Evolutionary conservation across 2,113 vertebrate species (phyloP).

Genomic region (Zosterops pallidus): DNA sequence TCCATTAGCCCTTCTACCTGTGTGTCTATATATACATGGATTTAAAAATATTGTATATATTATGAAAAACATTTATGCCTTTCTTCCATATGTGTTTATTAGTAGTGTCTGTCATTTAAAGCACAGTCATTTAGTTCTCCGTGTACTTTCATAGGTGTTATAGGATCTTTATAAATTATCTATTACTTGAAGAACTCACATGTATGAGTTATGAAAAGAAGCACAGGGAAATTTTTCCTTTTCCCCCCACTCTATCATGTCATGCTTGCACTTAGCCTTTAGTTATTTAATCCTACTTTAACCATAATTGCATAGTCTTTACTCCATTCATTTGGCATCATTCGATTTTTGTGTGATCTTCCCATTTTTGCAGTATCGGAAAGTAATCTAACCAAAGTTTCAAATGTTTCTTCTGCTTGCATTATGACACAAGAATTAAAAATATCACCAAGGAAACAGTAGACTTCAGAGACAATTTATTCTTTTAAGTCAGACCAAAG

Average conservation of each 20-base stretch:
- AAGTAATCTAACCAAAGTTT: slow-evolving; percentile 51
- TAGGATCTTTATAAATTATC: neutral
- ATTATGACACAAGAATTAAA: slow-evolving; percentile 48
- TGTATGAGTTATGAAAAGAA: neutral
- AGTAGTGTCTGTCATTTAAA: neutral
- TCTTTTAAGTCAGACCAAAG: slow-evolving; percentile 63
- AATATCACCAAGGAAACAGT: slow-evolving; percentile 59
- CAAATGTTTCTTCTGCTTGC: slow-evolving; percentile 30
- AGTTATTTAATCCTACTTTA: slow-evolving; percentile 45
- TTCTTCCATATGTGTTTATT: neutral
- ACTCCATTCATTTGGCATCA: slow-evolving; percentile 16
- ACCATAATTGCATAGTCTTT: slow-evolving; percentile 8
- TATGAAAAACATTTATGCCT: neutral
- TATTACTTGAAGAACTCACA: neutral
- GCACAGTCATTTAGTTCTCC: neutral
- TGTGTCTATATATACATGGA: neutral
- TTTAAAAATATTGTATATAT: neutral
- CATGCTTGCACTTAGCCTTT: slow-evolving; percentile 44
- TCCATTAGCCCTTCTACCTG: neutral
- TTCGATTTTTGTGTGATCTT: slow-evolving; percentile 36
- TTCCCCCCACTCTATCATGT: neutral
- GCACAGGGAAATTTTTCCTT: neutral
- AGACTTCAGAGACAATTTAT: slow-evolving; percentile 66
- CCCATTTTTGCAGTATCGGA: neutral
- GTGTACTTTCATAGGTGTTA: neutral